Base-by-base conservation (phyloP, 2,888 invertebrate species). In the Sylvicola cinctus region DNA sequence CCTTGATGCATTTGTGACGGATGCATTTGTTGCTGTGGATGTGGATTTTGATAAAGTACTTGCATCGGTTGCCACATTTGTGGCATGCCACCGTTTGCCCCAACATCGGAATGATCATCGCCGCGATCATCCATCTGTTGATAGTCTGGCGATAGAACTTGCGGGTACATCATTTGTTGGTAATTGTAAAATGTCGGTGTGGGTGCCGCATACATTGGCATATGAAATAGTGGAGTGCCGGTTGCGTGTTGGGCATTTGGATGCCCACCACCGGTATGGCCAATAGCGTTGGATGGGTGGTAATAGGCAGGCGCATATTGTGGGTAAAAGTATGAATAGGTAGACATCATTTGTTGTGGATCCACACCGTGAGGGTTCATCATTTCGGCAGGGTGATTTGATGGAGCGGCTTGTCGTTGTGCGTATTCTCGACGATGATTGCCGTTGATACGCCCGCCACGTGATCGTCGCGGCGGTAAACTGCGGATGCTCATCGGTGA, bases 171-270 rank as follows among this genome's bases (percentile, higher is more conserved):
- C 23, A 50, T 44, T 4, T 48, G 44, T n/a, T 13, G 32, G 38
- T 49, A 45, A 38, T 49, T 51, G 35, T 50, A 52, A 39, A 49
- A 55, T 26, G 54, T 38, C 25, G 40, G 49, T 11, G 40, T 45
- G 10, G 42, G 42, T 34, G 49, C 46, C 25, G 34, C 20, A 38
- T 50, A 54, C 23, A 56, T 39, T 16, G 51, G 49, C 43, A 55
- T 40, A 16, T 55, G 39, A 37, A 45, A 55, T 3, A 57, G 23
- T 7, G 56, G 55, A 2, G 45, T 36, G 2, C 55, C 55, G 4
- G 54, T 44, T 10, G 55, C 54, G 38, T 56, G 58, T 40, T 58
- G 58, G 16, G 53, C 50, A n/a, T 48, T 46, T 12, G 51, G 46
- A 40, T 54, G 55, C 1, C 48, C 48, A 39, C 49, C 43, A 26